Evolutionary conservation across 2,797 vertebrate species (phyloP), one percentile per base, ranked within the genome.

Genomic region (Betta splendens): DNA sequence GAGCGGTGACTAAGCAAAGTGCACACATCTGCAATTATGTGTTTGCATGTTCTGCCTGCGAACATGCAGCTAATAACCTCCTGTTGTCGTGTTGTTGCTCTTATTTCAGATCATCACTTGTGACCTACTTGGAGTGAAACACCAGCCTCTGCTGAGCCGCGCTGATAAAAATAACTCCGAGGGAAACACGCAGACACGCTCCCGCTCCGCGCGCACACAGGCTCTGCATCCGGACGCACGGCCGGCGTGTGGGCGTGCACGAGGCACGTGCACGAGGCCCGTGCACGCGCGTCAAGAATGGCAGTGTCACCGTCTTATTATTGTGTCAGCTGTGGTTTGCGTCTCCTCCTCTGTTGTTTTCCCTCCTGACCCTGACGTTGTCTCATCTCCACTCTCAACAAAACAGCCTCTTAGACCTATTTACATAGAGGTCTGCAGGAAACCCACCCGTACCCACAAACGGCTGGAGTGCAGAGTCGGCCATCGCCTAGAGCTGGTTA

Each of bases 91-190:
- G 28, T 20, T 44, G 21, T 16, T 43, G 56, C 51, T 66, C 53
- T 62, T 68, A 56, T 70, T 79, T 72, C 59, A 64, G 50, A 75
- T 72, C 69, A 81, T 72, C 64, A 64, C 72, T 77, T 75, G 72
- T 79, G 85, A 87, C 85, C 84, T 86, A 86, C 66, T 86, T 87
- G 77, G 71, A 85, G 69, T 69, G 45, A 74, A 82, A 82, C 66
- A 79, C 58, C 13, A 12, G 60, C 56, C 85, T 57, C 62, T 62
- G 46, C 62, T 77, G 76, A 72, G 72, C 77, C 43, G 56, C 44
- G 21, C 1, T 3, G 77, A 64, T 83, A 83, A 79, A 83, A 85
- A 85, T 84, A 87, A 80, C 72, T 57, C 51, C 3, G 43, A 64
- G 33, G 43, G 21, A 35, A 32, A 64, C 45, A 69, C 26, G 46